A percentile compares a stretch with the other conserved stretches of the same genome.
phyloP scores from a whole-genome alignment of 1,140 invertebrate species.

The Chironomus tepperi region DNA sequence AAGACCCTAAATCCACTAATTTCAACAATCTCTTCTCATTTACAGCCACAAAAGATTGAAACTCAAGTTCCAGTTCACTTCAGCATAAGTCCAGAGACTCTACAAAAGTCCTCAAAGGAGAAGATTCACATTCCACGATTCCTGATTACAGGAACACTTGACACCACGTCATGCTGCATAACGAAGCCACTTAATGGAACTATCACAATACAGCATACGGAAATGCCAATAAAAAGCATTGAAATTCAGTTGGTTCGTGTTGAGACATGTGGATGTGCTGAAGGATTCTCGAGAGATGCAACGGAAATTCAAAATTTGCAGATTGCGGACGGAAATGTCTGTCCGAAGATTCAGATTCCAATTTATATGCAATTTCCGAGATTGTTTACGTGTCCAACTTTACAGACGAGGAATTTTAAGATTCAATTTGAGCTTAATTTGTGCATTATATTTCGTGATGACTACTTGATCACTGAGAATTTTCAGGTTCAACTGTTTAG shows the following conservation, averaged over 20 bases:
- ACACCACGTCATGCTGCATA: constrained; percentile 72
- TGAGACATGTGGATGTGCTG: constrained; percentile 91
- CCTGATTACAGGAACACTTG: constrained; percentile 69
- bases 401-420: constrained; percentile 89
- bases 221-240: constrained; percentile 79
- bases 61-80: constrained; percentile 52
- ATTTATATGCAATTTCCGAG: constrained; percentile 94
- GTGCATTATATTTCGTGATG: constrained; percentile 86
- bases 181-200: constrained; percentile 83
- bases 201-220: constrained; percentile 66
- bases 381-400: constrained; percentile 89
- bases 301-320: constrained; percentile 98
- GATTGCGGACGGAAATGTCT: constrained; percentile 87
- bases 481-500: constrained; percentile 48
- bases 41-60: constrained; percentile 35
- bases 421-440: constrained; percentile 96
- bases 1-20: too few relatives aligned
- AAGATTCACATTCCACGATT: constrained; percentile 68
- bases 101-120: constrained; percentile 60
- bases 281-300: constrained; percentile 89
- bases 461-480: constrained; percentile 92
- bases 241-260: constrained; percentile 91
- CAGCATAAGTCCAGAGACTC: constrained; percentile 69
- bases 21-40: too few relatives aligned
- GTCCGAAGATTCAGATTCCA: constrained; percentile 70